These are phyloP conservation scores for Scaptomyza hsui DNA, from an alignment of 1,140 invertebrate genomes.

Conservation along the genomic window DNA sequence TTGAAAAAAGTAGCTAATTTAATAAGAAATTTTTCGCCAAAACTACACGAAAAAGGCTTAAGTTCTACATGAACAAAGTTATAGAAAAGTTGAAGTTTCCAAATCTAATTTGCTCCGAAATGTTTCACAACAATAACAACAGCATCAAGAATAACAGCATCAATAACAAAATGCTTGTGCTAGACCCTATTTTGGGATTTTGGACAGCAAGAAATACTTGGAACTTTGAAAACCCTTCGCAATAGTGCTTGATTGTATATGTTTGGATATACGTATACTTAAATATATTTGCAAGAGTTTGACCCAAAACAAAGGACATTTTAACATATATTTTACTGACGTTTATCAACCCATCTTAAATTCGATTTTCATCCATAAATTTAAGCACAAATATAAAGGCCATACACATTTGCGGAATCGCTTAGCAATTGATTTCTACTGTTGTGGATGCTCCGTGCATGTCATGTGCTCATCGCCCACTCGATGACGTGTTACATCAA, in stretches of 20 bases:
- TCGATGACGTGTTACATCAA: constrained; percentile 46
- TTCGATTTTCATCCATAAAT: neutral
- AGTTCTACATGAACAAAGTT: constrained; percentile 77
- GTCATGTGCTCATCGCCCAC: constrained; percentile 16
- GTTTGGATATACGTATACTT: constrained; percentile 39
- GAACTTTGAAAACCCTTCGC: neutral
- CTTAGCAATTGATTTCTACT: constrained; percentile 29
- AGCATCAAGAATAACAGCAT: neutral
- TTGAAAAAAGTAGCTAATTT: constrained; percentile 73
- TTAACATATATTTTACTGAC: neutral
- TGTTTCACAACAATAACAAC: constrained; percentile 42
- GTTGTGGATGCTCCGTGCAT: constrained; percentile 6
- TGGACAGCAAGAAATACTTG: too few relatives aligned
- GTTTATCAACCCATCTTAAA: neutral
- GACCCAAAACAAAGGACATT: neutral
- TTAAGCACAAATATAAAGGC: too few relatives aligned
- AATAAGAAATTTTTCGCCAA: constrained; percentile 68
- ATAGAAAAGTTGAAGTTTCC: constrained; percentile 73
- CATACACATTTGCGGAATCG: constrained; percentile 47
- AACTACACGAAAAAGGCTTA: constrained; percentile 75
- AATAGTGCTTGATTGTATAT: constrained; percentile 28
- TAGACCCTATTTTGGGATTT: neutral
- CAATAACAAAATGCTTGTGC: neutral
- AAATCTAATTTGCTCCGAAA: constrained; percentile 73
- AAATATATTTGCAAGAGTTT: constrained; percentile 58